A percentile compares a stretch with the other conserved stretches of the same genome.
Conservation (phyloP, 2,113 vertebrate species). For the Agelaius phoeniceus region DNA sequence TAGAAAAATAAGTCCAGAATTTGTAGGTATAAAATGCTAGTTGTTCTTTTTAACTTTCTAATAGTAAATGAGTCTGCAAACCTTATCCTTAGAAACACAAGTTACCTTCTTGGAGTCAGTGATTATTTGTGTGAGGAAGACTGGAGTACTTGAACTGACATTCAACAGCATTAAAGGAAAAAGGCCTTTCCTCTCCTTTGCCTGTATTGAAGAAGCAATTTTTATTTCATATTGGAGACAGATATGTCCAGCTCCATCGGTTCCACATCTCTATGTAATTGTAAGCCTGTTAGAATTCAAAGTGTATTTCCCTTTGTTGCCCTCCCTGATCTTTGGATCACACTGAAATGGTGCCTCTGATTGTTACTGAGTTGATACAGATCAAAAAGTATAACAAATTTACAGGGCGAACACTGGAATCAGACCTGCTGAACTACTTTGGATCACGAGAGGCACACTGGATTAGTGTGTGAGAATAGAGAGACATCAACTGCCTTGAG, state of each 20-base stretch:
- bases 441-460: not conserved
- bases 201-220: not conserved
- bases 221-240: not conserved
- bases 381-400: not conserved
- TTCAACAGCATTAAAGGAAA: not conserved
- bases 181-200: not conserved
- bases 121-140: not conserved
- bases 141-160: not conserved
- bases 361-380: not conserved
- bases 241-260: not conserved
- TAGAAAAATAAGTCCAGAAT: not conserved
- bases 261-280: not conserved
- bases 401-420: not conserved
- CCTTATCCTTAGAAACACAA: not conserved
- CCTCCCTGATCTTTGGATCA: not conserved
- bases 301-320: not conserved
- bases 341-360: not conserved
- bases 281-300: not conserved
- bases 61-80: not conserved
- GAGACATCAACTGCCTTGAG: not conserved
- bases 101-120: not conserved
- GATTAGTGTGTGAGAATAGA: not conserved
- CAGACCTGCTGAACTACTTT: not conserved
- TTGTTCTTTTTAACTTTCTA: not conserved
- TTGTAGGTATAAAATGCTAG: not conserved